Evolutionary conservation across 2,113 vertebrate species (phyloP).

Genomic region (Callipepla squamata): DNA sequence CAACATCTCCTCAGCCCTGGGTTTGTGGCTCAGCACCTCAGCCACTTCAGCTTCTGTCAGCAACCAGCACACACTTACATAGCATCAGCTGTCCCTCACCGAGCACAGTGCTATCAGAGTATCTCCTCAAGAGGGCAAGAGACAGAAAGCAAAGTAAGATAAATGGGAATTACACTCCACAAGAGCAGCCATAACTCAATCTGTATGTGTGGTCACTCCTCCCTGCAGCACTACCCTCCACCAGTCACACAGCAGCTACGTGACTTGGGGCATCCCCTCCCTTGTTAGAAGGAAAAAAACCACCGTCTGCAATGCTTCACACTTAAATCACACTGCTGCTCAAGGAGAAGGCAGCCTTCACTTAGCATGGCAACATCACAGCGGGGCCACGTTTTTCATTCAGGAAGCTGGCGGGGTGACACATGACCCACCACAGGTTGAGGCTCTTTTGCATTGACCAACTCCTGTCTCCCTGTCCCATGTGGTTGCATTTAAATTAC

Average conservation of each 20-base stretch:
- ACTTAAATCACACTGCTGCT: not conserved
- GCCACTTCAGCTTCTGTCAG: not conserved
- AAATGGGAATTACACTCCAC: not conserved
- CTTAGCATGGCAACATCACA: not conserved
- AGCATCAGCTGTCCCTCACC: too few species aligned
- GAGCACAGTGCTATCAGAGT: not conserved
- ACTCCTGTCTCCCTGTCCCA: not conserved
- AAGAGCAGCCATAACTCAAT: not conserved
- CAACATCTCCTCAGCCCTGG: not conserved
- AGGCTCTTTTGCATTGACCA: not conserved
- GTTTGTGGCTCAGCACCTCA: not conserved
- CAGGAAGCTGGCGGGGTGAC: not conserved
- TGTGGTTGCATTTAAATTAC: rapidly evolving
- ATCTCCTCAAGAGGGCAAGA: not conserved
- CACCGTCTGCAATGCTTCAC: not conserved
- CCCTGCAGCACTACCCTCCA: not conserved
- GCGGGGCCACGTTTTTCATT: not conserved
- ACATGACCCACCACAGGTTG: not conserved
- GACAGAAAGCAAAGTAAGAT: not conserved
- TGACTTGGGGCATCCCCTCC: not conserved
- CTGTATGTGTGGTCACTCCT: rapidly evolving
- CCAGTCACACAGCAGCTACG: rapidly evolving
- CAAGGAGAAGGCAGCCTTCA: not conserved
- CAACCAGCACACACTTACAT: not conserved
- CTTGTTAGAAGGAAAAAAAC: not conserved